Conservation (phyloP, 1,140 invertebrate genomes). For the Drosophila ambigua region DNA sequence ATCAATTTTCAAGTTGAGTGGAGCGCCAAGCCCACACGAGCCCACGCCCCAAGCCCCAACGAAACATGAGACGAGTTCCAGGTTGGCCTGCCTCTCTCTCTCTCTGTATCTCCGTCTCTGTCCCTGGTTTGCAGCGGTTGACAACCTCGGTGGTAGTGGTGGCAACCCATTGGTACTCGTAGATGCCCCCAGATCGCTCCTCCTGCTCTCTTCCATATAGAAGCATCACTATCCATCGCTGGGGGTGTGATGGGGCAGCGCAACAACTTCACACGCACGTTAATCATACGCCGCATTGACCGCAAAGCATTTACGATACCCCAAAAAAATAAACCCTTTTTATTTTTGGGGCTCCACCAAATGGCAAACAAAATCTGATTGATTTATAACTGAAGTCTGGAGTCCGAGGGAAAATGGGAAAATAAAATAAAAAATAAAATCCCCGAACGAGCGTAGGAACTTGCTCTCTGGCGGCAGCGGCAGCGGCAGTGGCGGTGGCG, state of each 20-base stretch:
- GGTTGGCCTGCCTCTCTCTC: background rate
- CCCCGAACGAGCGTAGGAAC: background rate
- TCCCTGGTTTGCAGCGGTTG: conserved; percentile 34
- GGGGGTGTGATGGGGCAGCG: conserved; percentile 49
- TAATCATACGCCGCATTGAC: conserved; percentile 69
- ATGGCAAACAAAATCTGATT: conserved; percentile 76
- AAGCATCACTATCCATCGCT: background rate
- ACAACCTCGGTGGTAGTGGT: conserved; percentile 19
- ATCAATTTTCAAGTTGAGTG: conserved; percentile 72
- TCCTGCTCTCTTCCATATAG: background rate
- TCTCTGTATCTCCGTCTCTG: background rate
- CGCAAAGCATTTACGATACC: conserved; percentile 18
- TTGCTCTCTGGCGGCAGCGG: background rate
- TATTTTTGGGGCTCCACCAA: conserved; percentile 38
- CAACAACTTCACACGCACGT: conserved; percentile 69
- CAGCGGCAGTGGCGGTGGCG: conserved; percentile 26
- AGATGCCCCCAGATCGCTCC: background rate
- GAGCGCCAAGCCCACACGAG: conserved; percentile 54
- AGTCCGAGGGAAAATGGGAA: conserved; percentile 27
- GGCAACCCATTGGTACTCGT: conserved; percentile 4
- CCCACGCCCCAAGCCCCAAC: conserved; percentile 28
- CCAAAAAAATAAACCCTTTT: conserved; percentile 12
- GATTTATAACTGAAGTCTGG: conserved; percentile 75
- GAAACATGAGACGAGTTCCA: too few species aligned
- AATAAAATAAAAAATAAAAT: conserved; percentile 43